Evolutionary conservation across 1,140 invertebrate species (phyloP), one percentile per base, ranked within the genome.

Genomic region (Bombyx mandarina): DNA sequence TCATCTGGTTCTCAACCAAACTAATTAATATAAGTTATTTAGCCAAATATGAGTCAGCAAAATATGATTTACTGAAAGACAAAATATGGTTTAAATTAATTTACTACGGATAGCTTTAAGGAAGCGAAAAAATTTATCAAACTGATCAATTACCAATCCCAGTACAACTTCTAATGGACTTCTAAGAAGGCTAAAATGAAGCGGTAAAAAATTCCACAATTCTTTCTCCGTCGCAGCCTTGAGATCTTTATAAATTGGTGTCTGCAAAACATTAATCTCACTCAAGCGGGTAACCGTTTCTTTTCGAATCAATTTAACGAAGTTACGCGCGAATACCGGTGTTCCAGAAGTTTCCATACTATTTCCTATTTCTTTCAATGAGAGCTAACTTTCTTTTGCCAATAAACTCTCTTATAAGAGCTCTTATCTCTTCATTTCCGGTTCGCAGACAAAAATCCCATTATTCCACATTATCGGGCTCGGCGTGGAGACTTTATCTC

Each of bases 381-480:
- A 79, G 68, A 65, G 59, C 71, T 69, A 81, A 82, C 74, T 79
- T 56, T 48, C 62, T 69, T 68, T 61, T 62, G 69, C 71, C 12
- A 69, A 78, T 80, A 81, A 84, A 84, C 66, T 75, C 67, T 72
- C 74, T 79, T 75, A 73, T 79, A 79, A 75, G 67, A 35, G 61
- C 63, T 60, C 75, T 74, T 83, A 81, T 83, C 80, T 78, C 66
- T 63, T 76, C 73, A 73, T 80, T 79, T 76, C 67, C 44, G 67
- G 65, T 65, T 69, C 56, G 62, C 61, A 58, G 57, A 57, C 57
- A 63, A 63, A 62, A 65, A 60, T 56, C 62, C 76, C 79, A 84
- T 84, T 84, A 81, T 72, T 82, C 67, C 70, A 65, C 73, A 79
- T 85, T 85, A 85, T 80, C 79, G 71, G 61, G 69, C 10, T 64